phyloP scores from a whole-genome alignment of 2,797 vertebrate species.

The Geotrypetes seraphini region DNA sequence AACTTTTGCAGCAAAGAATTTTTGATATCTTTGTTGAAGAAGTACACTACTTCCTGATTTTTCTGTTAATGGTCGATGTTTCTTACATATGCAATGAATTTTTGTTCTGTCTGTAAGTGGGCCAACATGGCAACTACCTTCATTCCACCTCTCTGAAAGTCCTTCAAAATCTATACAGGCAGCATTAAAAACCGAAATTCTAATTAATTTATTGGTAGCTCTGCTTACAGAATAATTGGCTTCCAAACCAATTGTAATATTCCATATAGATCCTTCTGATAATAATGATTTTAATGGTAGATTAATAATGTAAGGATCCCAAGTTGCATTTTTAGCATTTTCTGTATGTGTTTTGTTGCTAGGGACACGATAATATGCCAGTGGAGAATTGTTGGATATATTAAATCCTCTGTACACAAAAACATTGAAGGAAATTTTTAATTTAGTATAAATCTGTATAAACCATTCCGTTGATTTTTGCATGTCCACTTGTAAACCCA shows the following conservation, averaged over 20 bases:
- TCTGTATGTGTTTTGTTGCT: background rate
- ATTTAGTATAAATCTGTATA: slow-evolving; percentile 42
- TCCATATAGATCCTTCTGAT: background rate
- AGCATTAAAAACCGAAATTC: slow-evolving; percentile 28
- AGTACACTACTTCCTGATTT: rapidly evolving
- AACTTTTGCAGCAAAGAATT: slow-evolving; percentile 38
- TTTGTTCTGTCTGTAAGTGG: slow-evolving; percentile 27
- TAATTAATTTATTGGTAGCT: slow-evolving; percentile 13
- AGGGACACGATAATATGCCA: slow-evolving; percentile 22
- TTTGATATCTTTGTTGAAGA: background rate
- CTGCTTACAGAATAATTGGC: slow-evolving; percentile 1
- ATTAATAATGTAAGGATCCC: slow-evolving; percentile 32
- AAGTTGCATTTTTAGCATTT: background rate
- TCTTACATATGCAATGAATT: slow-evolving; percentile 43
- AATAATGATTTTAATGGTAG: slow-evolving; percentile 32
- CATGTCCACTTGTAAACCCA: slow-evolving; percentile 30
- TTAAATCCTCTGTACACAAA: slow-evolving; percentile 24
- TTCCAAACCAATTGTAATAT: slow-evolving; percentile 22
- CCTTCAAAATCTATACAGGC: slow-evolving; percentile 40
- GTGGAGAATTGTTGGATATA: background rate
- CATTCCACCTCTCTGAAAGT: slow-evolving; percentile 20
- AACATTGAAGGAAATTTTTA: slow-evolving; percentile 25
- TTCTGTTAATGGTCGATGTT: rapidly evolving
- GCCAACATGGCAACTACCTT: slow-evolving; percentile 21
- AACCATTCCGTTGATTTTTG: slow-evolving; percentile 9